A percentile compares a stretch with the other conserved stretches of the same genome.
phyloP scores from a whole-genome alignment of 2,797 vertebrate genomes.

The Sebastes umbrosus region DNA sequence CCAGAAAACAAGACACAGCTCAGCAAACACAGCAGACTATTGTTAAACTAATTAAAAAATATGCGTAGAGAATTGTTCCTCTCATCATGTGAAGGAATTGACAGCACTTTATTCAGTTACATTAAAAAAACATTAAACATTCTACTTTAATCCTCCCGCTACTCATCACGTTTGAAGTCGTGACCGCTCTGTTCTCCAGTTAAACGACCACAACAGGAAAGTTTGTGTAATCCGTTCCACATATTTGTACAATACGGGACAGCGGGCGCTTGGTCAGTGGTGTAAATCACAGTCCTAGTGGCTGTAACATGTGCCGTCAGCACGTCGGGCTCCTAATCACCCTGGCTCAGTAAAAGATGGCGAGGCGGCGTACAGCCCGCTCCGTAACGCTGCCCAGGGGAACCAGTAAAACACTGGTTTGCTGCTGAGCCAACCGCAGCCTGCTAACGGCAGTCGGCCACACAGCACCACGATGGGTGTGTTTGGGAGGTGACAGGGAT shows the following conservation, averaged over 20 bases:
- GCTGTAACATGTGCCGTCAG: constrained; percentile 55
- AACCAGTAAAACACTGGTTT: constrained; percentile 64
- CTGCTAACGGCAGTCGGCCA: constrained; percentile 23
- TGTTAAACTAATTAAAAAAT: not conserved
- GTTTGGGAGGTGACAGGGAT: not conserved
- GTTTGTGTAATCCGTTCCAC: not conserved
- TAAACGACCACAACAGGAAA: not conserved
- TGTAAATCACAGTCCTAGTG: constrained; percentile 54
- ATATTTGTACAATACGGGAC: constrained; percentile 8
- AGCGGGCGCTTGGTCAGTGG: constrained; percentile 4
- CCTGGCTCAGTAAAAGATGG: constrained; percentile 68
- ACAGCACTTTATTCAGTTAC: not conserved
- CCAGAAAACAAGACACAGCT: not conserved
- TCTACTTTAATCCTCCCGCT: not conserved
- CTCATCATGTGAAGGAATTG: not conserved
- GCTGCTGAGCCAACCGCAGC: constrained; percentile 46
- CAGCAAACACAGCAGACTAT: not conserved
- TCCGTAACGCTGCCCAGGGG: constrained; percentile 64
- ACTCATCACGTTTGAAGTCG: not conserved
- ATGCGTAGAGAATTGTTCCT: not conserved
- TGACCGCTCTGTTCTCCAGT: not conserved
- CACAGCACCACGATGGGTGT: not conserved
- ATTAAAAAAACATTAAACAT: not conserved
- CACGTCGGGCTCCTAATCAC: constrained; percentile 61
- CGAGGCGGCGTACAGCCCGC: constrained; percentile 27